A percentile compares a stretch with the other conserved stretches of the same genome.
phyloP scores from a whole-genome alignment of 2,113 vertebrate species.

The Strix uralensis region DNA sequence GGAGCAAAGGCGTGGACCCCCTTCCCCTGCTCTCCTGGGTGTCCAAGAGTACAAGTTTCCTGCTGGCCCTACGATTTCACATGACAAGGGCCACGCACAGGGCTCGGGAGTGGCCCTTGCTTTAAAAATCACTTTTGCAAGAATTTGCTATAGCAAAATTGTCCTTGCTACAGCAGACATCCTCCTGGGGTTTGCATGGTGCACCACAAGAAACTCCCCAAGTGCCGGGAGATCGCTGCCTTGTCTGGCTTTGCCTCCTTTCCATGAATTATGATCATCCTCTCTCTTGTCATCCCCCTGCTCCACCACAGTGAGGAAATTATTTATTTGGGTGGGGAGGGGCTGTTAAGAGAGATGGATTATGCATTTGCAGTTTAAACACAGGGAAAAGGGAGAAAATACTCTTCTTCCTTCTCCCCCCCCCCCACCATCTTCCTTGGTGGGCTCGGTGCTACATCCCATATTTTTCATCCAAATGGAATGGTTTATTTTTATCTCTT shows the following conservation, averaged over 20 bases:
- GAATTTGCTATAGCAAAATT: background rate
- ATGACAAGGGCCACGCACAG: background rate
- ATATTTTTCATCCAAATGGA: conserved; percentile 9
- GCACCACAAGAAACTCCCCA: rapidly evolving
- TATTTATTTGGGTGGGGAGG: background rate
- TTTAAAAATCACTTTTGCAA: background rate
- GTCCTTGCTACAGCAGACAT: background rate
- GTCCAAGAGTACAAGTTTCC: background rate
- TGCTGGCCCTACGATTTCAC: background rate
- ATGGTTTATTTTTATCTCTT: conserved; percentile 17
- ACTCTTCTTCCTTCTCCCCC: background rate
- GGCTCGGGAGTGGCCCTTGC: background rate
- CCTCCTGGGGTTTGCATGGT: background rate
- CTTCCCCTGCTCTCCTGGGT: background rate
- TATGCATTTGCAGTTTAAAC: background rate
- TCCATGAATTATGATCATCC: background rate
- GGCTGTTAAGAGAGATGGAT: background rate
- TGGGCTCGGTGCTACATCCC: background rate
- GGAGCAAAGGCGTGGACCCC: background rate
- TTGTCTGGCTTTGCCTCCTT: background rate
- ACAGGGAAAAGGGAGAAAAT: background rate
- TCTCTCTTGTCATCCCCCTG: background rate
- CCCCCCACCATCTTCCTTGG: background rate
- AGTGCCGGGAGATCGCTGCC: background rate
- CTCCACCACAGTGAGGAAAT: background rate